Conservation (phyloP, 2,113 vertebrate species). For the Condylura cristata region DNA sequence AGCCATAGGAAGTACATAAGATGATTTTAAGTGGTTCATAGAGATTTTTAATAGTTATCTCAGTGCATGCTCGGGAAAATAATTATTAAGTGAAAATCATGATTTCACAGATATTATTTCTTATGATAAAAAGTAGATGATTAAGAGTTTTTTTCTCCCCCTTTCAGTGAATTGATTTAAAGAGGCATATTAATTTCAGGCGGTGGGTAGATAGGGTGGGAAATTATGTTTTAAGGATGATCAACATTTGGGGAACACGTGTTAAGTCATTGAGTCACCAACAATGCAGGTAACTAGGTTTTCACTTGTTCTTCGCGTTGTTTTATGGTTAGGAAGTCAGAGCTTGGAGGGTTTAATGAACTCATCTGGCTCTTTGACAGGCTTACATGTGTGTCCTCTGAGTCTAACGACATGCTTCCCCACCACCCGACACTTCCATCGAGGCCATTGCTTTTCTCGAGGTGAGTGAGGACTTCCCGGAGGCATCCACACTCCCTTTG, state of each 20-base stretch:
- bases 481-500: neutral
- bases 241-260: neutral
- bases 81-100: slow-evolving; percentile 53
- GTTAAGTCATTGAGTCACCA: neutral
- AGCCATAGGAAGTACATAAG: neutral
- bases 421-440: too few species aligned
- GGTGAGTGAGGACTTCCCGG: neutral
- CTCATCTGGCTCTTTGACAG: neutral
- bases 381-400: neutral
- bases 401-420: too few species aligned
- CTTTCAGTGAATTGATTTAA: slow-evolving; percentile 13
- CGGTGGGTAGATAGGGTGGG: neutral
- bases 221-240: neutral
- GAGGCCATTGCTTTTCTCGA: neutral
- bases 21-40: neutral
- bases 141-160: neutral
- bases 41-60: slow-evolving; percentile 24
- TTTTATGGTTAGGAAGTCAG: neutral
- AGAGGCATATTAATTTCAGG: slow-evolving; percentile 39
- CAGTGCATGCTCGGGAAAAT: slow-evolving; percentile 32
- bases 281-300: neutral
- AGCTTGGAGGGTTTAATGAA: slow-evolving; percentile 7
- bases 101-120: slow-evolving; percentile 26
- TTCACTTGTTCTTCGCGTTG: neutral
- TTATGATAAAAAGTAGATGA: neutral